These are phyloP conservation scores for Caenorhabditis macrosperma DNA, from an alignment of 2,888 invertebrate genomes.

Conservation along the genomic window DNA sequence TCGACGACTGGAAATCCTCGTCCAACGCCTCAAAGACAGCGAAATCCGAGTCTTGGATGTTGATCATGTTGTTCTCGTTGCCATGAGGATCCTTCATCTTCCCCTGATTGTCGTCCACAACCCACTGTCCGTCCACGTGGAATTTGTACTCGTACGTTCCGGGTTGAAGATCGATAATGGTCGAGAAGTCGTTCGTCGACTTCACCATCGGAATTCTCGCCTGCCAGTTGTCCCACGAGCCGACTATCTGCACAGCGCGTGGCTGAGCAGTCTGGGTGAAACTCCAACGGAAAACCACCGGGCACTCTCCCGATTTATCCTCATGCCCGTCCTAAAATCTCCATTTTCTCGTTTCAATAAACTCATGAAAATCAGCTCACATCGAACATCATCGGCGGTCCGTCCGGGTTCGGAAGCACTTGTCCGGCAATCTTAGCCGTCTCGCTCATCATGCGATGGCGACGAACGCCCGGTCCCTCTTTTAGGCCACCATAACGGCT, in stretches of 20 bases:
- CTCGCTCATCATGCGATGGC: conserved; percentile 63
- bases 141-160: conserved; percentile 80
- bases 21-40: conserved; percentile 85
- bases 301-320: conserved; percentile 76
- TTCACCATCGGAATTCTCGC: conserved; percentile 93
- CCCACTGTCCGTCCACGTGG: conserved; percentile 80
- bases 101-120: conserved; percentile 75
- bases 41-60: conserved; percentile 95
- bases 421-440: conserved; percentile 47
- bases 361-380: conserved; percentile 18
- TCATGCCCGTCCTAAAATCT: conserved; percentile 55
- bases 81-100: conserved; percentile 84
- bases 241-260: conserved; percentile 73
- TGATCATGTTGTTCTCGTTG: conserved; percentile 92
- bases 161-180: conserved; percentile 86
- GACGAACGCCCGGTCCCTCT: conserved; percentile 42
- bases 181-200: conserved; percentile 94
- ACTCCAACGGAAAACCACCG: conserved; percentile 80
- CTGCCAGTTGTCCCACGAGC: conserved; percentile 89
- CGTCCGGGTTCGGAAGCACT: conserved; percentile 56
- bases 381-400: conserved; percentile 58
- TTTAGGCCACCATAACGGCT: conserved; percentile 28
- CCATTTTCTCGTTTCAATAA: conserved; percentile 5
- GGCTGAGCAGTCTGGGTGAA: conserved; percentile 54
- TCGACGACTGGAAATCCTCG: conserved; percentile 77